These are phyloP conservation scores for Rhopalosiphum nymphaeae DNA, from an alignment of 2,888 invertebrate species.

Conservation along the genomic window DNA sequence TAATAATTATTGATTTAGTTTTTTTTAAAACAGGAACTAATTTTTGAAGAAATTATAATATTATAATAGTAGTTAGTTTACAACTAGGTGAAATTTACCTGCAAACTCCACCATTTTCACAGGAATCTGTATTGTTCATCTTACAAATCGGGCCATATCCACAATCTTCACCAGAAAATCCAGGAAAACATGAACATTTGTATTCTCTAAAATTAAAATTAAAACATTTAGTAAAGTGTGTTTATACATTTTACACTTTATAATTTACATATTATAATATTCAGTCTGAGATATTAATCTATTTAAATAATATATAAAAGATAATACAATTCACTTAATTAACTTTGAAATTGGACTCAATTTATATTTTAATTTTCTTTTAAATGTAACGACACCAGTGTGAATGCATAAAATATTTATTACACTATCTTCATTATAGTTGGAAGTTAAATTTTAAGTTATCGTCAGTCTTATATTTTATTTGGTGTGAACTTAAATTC, in stretches of 20 bases:
- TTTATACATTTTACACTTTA: neutral
- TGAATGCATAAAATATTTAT: neutral
- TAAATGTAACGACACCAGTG: neutral
- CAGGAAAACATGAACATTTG: slow-evolving; percentile 84
- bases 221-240: neutral
- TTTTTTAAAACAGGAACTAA: neutral
- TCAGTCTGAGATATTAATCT: neutral
- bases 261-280: neutral
- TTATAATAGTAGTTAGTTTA: neutral
- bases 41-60: neutral
- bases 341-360: neutral
- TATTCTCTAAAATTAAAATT: slow-evolving; percentile 76
- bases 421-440: neutral
- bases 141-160: slow-evolving; percentile 86
- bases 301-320: neutral
- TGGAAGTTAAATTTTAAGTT: neutral
- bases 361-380: neutral
- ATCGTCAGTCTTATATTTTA: neutral
- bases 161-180: slow-evolving; percentile 84
- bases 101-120: slow-evolving; percentile 87
- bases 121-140: slow-evolving; percentile 74
- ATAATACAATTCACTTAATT: neutral
- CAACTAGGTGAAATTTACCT: slow-evolving; percentile 74
- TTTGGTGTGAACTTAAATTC: neutral
- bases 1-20: neutral